Evolutionary conservation across 2,888 invertebrate genomes (phyloP), one percentile per base, ranked within the genome.

Genomic region (Acholoe squamosa): DNA sequence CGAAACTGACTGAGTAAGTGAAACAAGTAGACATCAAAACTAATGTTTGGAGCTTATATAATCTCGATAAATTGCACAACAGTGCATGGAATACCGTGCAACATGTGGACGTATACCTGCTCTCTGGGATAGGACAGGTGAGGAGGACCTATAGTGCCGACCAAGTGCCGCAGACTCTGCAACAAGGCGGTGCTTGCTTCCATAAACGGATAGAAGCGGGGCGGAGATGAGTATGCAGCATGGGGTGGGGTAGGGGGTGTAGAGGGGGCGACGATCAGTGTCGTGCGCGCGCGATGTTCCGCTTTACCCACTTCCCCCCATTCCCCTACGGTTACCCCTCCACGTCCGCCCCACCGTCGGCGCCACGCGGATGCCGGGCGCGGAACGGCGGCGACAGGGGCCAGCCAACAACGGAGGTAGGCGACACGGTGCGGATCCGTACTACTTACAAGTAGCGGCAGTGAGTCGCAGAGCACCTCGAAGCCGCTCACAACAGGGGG

Each of bases 131-230:
- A 25, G 71, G 31, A n/a, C 16, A 28, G 28, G 71, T 28, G 19
- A 28, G 71, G 28, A 25, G 31, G 71, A 28, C 25, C 71, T 71
- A 25, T 71, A 71, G 71, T 71, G 71, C 71, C 71, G 28, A 28
- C 71, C 71, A 71, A 71, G 71, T 71, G 71, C 71, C 71, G 71
- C 71, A 71, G 71, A 71, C 28, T 71, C 71, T 71, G 71, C 71
- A 71, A 71, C 71, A 71, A 71, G 71, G 71, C 71, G 25, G 71
- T 71, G 71, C 71, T 71, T 71, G 71, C 71, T 71, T 71, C 71
- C 71, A 71, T 71, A 71, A 71, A 71, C 71, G 71, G 71, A 25
- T 1, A 71, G 28, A n/a, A 19, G 61, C n/a, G n/a, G 22, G 61
- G 61, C 22, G 61, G n/a, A n/a, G 61, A n/a, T 1, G 61, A n/a